Percentiles rank a stretch among this genome's conserved stretches.
phyloP scores from a whole-genome alignment of 2,888 invertebrate species.

The Hermaeophaga mercurialis region DNA sequence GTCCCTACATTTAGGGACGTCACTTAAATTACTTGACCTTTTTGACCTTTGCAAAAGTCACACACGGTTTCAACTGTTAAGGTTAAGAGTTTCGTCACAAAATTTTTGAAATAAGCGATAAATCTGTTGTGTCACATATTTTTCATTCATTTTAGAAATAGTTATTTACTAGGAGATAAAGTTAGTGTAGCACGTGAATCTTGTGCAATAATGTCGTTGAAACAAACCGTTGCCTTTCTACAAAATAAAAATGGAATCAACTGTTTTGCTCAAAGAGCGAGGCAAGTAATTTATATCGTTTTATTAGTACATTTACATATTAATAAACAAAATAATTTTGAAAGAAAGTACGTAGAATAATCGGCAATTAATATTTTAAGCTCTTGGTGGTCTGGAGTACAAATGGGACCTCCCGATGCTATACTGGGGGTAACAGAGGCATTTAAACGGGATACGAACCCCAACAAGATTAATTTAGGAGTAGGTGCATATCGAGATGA shows the following conservation, averaged over 20 bases:
- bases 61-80: not conserved
- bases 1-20: too few species aligned
- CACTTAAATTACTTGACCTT: conserved; percentile 13
- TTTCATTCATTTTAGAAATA: not conserved
- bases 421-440: conserved; percentile 98
- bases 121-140: not conserved
- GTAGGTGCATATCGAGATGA: conserved; percentile 98
- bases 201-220: conserved; percentile 40
- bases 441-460: conserved; percentile 85
- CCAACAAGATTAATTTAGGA: conserved; percentile 96
- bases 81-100: not conserved
- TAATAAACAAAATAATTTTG: too few species aligned
- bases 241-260: conserved; percentile 42
- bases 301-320: too few species aligned
- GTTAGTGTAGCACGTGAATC: not conserved
- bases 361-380: conserved; percentile 56
- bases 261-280: conserved; percentile 41
- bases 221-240: conserved; percentile 40
- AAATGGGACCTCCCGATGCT: conserved; percentile 97
- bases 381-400: conserved; percentile 86
- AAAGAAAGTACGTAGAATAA: too few species aligned
- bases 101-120: not conserved
- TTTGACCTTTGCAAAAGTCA: conserved; percentile 8
- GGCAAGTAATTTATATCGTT: conserved; percentile 34
- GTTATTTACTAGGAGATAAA: too few species aligned